Evolutionary conservation across 2,888 invertebrate genomes (phyloP), one percentile per base, ranked within the genome.

Genomic region (Macaria notata): DNA sequence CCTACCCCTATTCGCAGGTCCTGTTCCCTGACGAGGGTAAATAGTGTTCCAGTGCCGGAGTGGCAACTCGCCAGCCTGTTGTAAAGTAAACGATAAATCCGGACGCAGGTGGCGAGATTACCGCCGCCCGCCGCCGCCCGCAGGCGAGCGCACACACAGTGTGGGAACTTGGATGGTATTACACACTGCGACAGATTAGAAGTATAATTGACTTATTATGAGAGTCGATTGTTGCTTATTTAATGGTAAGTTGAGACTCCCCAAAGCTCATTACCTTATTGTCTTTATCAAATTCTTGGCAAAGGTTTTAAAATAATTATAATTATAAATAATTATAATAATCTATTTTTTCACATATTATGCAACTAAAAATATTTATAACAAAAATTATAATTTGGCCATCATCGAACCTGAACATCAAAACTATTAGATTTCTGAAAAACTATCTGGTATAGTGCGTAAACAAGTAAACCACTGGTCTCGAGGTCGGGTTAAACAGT

Each of bases 1-100:
- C 33, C 4, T 6, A 0, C 3, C 33, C 33, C 33, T 36, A 36
- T 7, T 36, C 33, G 33, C 33, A 4, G 41, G 7, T 31, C 68
- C 62, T 61, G 64, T 42, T 29, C 9, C 31, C 33, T 53, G 53
- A 58, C 49, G 49, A 49, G 57, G 59, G 59, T 59, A 59, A 44
- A 59, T 59, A 59, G 44, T 54, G 48, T 55, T 53, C 44, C 19
- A 42, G 46, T 43, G 49, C 48, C 63, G 53, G 70, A 72, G 78
- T 82, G 82, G 82, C 82, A 80, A 66, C 70, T 66, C 71, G 82
- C 82, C 82, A 83, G 78, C 68, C 68, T 63, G 70, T 68, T 83
- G 82, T 83, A 79, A 73, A 74, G 75, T 73, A 69, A 74, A 51
- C 75, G 67, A 78, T 82, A 82, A 79, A 79, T 81, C 65, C 61